phyloP scores from a whole-genome alignment of 2,113 vertebrate genomes.

The Crotalus tigris region DNA sequence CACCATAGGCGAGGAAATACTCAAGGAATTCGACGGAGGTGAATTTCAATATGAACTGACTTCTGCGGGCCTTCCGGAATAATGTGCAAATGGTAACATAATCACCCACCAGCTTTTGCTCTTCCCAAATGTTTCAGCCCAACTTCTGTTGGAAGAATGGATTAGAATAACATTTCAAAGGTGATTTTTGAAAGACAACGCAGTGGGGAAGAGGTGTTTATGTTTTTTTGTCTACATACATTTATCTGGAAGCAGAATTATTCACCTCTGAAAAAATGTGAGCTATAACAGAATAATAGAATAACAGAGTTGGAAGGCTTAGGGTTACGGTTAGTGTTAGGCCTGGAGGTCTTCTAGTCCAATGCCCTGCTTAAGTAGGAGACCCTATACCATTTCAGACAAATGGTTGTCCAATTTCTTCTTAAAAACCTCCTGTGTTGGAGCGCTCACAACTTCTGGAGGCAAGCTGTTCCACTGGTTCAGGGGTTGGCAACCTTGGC shows the following conservation, averaged over 20 bases:
- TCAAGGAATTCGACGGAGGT: background rate
- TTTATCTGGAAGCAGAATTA: background rate
- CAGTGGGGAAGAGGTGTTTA: background rate
- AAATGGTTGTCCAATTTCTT: too few species aligned
- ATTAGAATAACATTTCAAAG: background rate
- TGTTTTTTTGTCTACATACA: rapidly evolving
- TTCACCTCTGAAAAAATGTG: background rate
- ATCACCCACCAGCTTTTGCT: background rate
- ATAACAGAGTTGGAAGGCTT: background rate
- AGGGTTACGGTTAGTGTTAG: too few species aligned
- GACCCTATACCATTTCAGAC: too few species aligned
- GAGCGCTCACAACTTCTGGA: too few species aligned
- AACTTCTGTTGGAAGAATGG: background rate
- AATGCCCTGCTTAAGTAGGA: too few species aligned
- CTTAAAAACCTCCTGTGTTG: too few species aligned
- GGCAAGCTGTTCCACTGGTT: too few species aligned
- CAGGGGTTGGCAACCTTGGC: too few species aligned
- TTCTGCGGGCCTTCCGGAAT: too few species aligned
- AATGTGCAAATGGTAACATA: too few species aligned
- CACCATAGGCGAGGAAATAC: background rate
- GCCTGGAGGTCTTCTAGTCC: too few species aligned
- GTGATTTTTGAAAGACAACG: background rate
- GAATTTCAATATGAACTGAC: background rate
- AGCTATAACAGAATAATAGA: background rate
- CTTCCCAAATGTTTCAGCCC: background rate